Percentiles rank a stretch among this genome's conserved stretches.
Evolutionary conservation across 2,888 invertebrate genomes (phyloP).

Genomic region (Oxystoma pomonae): DNA sequence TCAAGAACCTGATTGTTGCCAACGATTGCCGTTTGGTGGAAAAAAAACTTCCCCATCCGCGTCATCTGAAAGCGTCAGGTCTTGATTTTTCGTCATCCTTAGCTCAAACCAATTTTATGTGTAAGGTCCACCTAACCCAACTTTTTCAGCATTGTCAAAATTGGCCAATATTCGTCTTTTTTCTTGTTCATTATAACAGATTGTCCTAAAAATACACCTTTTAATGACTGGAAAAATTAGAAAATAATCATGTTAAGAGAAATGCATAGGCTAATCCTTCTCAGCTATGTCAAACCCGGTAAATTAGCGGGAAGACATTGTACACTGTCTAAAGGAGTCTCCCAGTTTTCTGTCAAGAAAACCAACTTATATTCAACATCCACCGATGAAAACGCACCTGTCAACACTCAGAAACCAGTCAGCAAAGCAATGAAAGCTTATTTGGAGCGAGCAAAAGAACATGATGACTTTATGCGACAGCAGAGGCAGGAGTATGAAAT

Average conservation of each 20-base stretch:
- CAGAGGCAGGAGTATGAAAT: constrained; percentile 79
- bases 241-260: background rate
- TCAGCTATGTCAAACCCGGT: background rate
- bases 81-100: too few species aligned
- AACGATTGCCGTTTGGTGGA: too few species aligned
- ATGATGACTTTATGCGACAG: constrained; percentile 79
- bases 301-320: background rate
- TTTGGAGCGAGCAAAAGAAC: constrained; percentile 73
- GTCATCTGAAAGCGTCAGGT: too few species aligned
- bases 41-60: too few species aligned
- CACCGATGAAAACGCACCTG: background rate
- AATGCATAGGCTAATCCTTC: background rate
- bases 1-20: too few species aligned
- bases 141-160: too few species aligned
- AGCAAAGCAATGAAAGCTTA: constrained; percentile 91
- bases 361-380: background rate
- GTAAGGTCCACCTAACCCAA: too few species aligned
- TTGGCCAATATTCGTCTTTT: too few species aligned
- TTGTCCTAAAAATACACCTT: too few species aligned
- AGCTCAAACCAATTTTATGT: too few species aligned
- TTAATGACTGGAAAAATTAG: background rate
- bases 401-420: constrained; percentile 47
- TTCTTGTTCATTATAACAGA: too few species aligned
- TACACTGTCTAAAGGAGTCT: too few species aligned
- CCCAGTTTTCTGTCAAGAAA: background rate